Evolutionary conservation across 2,797 vertebrate genomes (phyloP).

Genomic region (Schizothorax lantsangensis): DNA sequence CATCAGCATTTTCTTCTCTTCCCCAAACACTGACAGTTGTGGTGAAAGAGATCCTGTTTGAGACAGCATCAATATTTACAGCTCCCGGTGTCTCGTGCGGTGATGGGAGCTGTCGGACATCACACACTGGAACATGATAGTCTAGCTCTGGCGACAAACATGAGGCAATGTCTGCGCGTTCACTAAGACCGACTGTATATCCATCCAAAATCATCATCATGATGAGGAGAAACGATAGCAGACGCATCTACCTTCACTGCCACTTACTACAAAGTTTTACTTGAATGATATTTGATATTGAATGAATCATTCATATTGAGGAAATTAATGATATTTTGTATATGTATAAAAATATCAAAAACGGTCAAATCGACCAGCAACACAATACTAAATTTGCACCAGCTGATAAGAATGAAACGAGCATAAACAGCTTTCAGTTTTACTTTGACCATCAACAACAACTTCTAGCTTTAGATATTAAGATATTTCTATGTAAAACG

Average conservation of each 20-base stretch:
- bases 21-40: conserved; percentile 72
- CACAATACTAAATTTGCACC: neutral
- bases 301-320: too few relatives aligned
- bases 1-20: conserved; percentile 75
- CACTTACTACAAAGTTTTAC: neutral
- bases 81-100: conserved; percentile 66
- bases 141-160: conserved; percentile 38
- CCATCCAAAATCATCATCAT: neutral
- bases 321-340: neutral
- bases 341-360: neutral
- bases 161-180: conserved; percentile 40
- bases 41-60: conserved; percentile 77
- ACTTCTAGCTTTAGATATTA: neutral
- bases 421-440: too few relatives aligned
- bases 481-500: neutral
- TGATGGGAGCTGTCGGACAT: conserved; percentile 64
- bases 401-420: neutral
- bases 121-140: conserved; percentile 65
- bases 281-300: too few relatives aligned
- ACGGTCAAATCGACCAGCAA: neutral
- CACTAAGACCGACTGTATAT: conserved; percentile 11
- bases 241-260: neutral
- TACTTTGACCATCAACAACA: neutral
- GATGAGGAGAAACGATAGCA: neutral
- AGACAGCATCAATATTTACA: conserved; percentile 82